A percentile compares a stretch with the other conserved stretches of the same genome.
These are phyloP conservation scores for Tupiocoris notatus DNA, from an alignment of 2,888 invertebrate species.

Conservation along the genomic window DNA sequence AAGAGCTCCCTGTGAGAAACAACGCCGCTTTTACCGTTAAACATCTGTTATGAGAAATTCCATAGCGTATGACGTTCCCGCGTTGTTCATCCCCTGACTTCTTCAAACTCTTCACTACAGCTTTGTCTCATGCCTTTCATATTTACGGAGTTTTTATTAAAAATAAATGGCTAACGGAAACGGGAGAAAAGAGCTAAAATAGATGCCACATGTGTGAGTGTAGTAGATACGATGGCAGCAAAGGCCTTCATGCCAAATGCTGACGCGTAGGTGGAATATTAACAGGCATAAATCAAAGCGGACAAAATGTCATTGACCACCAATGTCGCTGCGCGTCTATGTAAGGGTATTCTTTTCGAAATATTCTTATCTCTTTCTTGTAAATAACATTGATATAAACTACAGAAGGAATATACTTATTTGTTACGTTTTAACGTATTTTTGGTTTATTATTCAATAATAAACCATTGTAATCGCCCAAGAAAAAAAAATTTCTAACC, in stretches of 20 bases:
- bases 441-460: no score
- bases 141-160: slow-evolving; percentile 38
- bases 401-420: not conserved
- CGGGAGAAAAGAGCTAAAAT: slow-evolving; percentile 1
- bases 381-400: not conserved
- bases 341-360: not conserved
- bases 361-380: not conserved
- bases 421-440: no score
- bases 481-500: no score
- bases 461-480: no score
- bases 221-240: no score
- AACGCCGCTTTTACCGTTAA: slow-evolving; percentile 19
- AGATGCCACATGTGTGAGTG: not conserved
- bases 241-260: slow-evolving; percentile 9
- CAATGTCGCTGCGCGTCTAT: not conserved
- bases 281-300: slow-evolving; percentile 30
- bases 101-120: not conserved
- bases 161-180: slow-evolving; percentile 28
- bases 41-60: slow-evolving; percentile 39
- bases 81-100: slow-evolving; percentile 17
- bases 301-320: slow-evolving; percentile 21
- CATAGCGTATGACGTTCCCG: slow-evolving; percentile 32
- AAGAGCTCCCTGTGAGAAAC: slow-evolving; percentile 20
- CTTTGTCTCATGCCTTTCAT: slow-evolving; percentile 11
- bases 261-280: slow-evolving; percentile 31